Base-by-base conservation (phyloP, 2,797 vertebrate species). In the Siniperca scherzeri region DNA sequence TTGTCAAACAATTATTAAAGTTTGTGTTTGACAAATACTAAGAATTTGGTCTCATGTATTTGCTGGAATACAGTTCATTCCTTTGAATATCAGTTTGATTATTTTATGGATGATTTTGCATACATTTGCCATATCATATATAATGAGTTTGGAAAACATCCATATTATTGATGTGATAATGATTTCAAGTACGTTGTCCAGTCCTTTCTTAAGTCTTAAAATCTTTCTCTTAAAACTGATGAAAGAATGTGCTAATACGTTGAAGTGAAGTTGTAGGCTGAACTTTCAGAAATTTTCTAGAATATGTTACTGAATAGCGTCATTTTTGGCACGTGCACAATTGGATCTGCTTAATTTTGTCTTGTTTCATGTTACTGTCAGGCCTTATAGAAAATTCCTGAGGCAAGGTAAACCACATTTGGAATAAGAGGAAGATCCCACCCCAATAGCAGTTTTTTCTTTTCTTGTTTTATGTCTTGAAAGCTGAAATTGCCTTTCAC, bases 401-500 rank as follows among this genome's bases (percentile, higher is more conserved):
- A 48, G 17, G 65, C 2, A 38, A 27, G 7, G 21, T 2, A 38
- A 79, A 71, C 8, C 64, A 65, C 52, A 78, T 70, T 62, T 56
- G 30, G 38, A 78, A 78, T 36, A 38, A 61, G 7, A 74, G 38
- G 5, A 74, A 55, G n/a, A 46, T 70, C 4, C 76, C 40, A 27
- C 8, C 6, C 44, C 22, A n/a, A 40, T 38, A 68, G 27, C 4
- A 19, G 4, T 50, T 21, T 71, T 56, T 60, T 77, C 61, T 36
- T 42, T 40, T 11, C 27, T 70, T 50, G 42, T 81, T 73, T 87
- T 21, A 77, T 53, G 74, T 64, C 57, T 81, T 59, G 19, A 84
- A 78, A 73, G 64, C 16, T 81, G 30, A 87, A 84, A 79, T 87
- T 52, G 19, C 40, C 7, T 56, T 57, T 21, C 79, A 70, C 70